Base-by-base conservation (phyloP, 2,797 vertebrate species). In the Chromobotia macracanthus region DNA sequence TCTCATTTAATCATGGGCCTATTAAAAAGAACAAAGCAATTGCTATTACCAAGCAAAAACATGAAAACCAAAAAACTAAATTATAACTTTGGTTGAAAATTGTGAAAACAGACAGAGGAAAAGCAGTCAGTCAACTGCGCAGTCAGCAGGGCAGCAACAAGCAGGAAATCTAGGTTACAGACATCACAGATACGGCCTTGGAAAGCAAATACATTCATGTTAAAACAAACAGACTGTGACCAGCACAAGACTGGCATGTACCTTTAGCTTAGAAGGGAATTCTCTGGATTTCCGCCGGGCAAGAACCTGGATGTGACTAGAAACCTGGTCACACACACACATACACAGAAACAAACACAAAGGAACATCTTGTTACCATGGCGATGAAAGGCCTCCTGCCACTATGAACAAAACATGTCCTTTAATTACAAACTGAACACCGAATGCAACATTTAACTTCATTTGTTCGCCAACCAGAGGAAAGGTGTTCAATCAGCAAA, bases 271-370 rank as follows among this genome's bases (percentile, higher is more conserved):
- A 90, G 97, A 95, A 92, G 98, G 97, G 94, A 98, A 96, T 93
- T 98, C 97, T 92, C 97, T 94, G 93, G 97, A 98, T 95, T 99
- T 99, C 92, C 97, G 95, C 94, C 97, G 95, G 91, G 97, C 97
- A 93, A 99, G 95, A 90, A 99, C 97, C 94, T 98, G 97, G 93
- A 99, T 98, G 90, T 99, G 97, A 95, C 97, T 99, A 94, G 97
- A 99, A 92, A 99, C 97, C 97, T 99, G 94, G 25, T 58, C 21
- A 84, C 63, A 74, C 8, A 28, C 28, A 28, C 28, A 28, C 28
- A 28, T 4, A 28, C 28, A 65, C 56, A 25, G 13, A 70, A 18
- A 64, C 56, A 69, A 5, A 75, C 48, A 77, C 66, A 93, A 94
- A 94, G 91, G 94, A 96, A 96, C 95, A 95, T 95, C 95, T 94